Evolutionary conservation across 1,140 invertebrate species (phyloP).

Genomic region (Orussus abietinus): DNA sequence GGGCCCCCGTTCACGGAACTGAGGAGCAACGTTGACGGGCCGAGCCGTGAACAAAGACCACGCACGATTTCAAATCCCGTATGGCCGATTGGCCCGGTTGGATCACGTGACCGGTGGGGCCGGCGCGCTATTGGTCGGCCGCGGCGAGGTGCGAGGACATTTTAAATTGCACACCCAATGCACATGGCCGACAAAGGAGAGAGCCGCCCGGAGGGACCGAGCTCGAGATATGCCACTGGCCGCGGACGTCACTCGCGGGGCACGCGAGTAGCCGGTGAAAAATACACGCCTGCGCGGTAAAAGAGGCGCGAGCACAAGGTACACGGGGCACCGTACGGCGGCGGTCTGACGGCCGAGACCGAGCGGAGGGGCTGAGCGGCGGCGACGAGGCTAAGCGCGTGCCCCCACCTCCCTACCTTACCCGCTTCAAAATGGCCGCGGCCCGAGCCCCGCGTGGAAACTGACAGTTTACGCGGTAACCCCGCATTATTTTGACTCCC

Average conservation of each 20-base stretch:
- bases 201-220: too few species aligned
- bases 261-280: too few species aligned
- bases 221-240: too few species aligned
- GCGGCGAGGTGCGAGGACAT: slow-evolving; percentile 22
- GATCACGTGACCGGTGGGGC: slow-evolving; percentile 37
- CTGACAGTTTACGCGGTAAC: neutral
- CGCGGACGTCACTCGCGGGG: too few species aligned
- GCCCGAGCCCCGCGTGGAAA: slow-evolving; percentile 20
- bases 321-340: too few species aligned
- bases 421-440: slow-evolving; percentile 41
- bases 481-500: slow-evolving; percentile 17
- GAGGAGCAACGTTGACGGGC: slow-evolving; percentile 48
- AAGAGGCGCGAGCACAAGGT: too few species aligned
- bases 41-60: slow-evolving; percentile 51
- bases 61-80: slow-evolving; percentile 52
- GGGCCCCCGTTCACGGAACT: slow-evolving; percentile 51
- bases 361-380: too few species aligned
- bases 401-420: slow-evolving; percentile 26
- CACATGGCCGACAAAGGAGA: slow-evolving; percentile 26
- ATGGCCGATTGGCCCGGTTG: slow-evolving; percentile 29
- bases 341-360: too few species aligned
- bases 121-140: slow-evolving; percentile 19
- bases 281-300: too few species aligned
- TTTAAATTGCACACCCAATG: slow-evolving; percentile 26
- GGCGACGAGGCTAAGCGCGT: too few species aligned